Conservation (phyloP, 2,797 vertebrate species). For the Anolis apletophallus region DNA sequence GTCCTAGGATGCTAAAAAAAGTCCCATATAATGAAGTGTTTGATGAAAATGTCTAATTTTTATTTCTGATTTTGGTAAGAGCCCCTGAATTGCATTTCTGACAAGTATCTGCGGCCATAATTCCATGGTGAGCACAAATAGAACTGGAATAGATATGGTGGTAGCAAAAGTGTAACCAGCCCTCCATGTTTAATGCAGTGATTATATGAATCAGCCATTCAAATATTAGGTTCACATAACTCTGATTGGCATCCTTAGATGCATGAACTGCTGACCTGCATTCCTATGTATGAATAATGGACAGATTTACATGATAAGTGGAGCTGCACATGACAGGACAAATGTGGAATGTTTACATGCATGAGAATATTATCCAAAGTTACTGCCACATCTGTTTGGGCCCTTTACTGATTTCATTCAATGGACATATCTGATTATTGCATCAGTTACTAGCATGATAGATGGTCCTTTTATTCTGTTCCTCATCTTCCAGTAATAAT, state of each 20-base stretch:
- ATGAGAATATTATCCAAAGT: background rate
- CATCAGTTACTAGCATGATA: background rate
- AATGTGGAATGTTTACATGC: background rate
- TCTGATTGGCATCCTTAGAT: background rate
- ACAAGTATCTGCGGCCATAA: background rate
- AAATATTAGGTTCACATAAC: background rate
- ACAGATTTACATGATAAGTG: background rate
- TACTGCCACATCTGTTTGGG: background rate
- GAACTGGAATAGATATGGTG: too few relatives aligned
- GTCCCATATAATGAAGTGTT: too few relatives aligned
- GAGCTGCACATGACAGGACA: background rate
- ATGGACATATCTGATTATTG: background rate
- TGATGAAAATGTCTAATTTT: too few relatives aligned
- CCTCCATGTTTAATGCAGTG: background rate
- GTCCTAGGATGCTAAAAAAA: too few relatives aligned
- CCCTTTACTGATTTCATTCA: background rate
- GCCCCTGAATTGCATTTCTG: background rate
- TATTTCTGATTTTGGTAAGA: too few relatives aligned
- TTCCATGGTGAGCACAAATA: background rate
- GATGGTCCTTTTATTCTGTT: background rate
- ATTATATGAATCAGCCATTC: background rate
- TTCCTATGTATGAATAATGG: background rate
- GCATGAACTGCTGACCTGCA: too few relatives aligned
- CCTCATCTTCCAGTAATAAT: background rate
- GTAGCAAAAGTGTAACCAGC: too few relatives aligned